Evolutionary conservation across 2,888 invertebrate genomes (phyloP).

Genomic region (Thecophora atra): DNA sequence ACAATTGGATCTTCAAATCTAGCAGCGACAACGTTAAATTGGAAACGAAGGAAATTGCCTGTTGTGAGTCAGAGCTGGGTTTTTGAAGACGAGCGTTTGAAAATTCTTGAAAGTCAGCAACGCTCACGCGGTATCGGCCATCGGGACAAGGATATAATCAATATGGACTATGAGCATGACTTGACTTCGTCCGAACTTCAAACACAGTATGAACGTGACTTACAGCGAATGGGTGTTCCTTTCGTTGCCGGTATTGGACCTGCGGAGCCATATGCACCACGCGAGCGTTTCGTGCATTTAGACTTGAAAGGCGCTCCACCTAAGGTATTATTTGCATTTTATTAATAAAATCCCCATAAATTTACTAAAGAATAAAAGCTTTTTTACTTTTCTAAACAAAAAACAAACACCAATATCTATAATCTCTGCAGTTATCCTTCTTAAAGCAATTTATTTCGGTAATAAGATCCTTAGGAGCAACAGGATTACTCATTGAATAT

Average conservation of each 20-base stretch:
- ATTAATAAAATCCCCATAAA: neutral
- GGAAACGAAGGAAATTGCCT: constrained; percentile 53
- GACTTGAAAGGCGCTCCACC: constrained; percentile 84
- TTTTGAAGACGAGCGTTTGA: constrained; percentile 64
- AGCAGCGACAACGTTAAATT: constrained; percentile 54
- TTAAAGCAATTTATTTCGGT: constrained; percentile 71
- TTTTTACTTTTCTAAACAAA: neutral
- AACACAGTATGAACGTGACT: constrained; percentile 63
- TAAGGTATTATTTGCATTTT: constrained; percentile 59
- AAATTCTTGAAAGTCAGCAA: constrained; percentile 65
- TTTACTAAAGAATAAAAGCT: neutral
- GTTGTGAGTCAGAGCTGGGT: constrained; percentile 60
- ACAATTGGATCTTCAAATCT: constrained; percentile 56
- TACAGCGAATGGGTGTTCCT: constrained; percentile 65
- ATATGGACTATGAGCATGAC: constrained; percentile 58
- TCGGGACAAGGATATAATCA: constrained; percentile 56
- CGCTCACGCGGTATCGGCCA: constrained; percentile 64
- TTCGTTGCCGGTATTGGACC: constrained; percentile 63
- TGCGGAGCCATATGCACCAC: constrained; percentile 60
- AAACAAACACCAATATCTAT: neutral
- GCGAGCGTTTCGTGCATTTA: constrained; percentile 74
- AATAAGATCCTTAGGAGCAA: constrained; percentile 73
- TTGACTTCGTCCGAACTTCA: constrained; percentile 63
- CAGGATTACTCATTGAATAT: constrained; percentile 79
- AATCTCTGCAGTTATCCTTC: constrained; percentile 66